Percentiles rank a stretch among this genome's conserved stretches.
These are phyloP conservation scores for Hemiscyllium ocellatum DNA, from an alignment of 2,113 vertebrate genomes.

Conservation along the genomic window DNA sequence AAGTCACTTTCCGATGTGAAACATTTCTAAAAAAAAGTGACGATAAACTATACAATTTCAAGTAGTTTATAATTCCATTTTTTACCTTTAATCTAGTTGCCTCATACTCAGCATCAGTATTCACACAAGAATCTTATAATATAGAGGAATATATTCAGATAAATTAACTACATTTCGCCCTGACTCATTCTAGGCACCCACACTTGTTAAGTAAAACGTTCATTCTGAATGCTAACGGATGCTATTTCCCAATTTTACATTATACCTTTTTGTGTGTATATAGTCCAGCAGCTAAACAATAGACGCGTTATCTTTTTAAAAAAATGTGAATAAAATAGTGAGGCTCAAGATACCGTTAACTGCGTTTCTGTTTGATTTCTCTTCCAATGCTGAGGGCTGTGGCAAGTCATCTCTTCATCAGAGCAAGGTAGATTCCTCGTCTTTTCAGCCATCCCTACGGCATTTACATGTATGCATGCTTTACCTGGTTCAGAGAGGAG, in stretches of 20 bases:
- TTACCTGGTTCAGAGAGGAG: constrained; percentile 41
- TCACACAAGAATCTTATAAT: background rate
- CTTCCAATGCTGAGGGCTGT: background rate
- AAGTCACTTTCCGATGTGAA: background rate
- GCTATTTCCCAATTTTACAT: background rate
- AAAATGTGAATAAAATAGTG: background rate
- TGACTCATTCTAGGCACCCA: background rate
- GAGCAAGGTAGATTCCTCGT: background rate
- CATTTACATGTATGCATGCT: constrained; percentile 15
- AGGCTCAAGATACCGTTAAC: background rate
- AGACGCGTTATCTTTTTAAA: background rate
- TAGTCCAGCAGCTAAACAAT: background rate
- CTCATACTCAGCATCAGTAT: background rate
- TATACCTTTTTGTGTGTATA: background rate
- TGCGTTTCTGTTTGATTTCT: background rate
- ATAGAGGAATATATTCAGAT: background rate
- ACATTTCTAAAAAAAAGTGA: background rate
- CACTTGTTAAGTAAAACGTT: background rate
- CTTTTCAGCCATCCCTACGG: background rate
- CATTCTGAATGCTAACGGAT: background rate
- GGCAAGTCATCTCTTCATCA: background rate
- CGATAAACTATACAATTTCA: background rate
- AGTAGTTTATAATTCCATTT: background rate
- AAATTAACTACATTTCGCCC: background rate
- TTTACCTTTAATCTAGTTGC: background rate